Conservation (phyloP, 2,888 invertebrate genomes). For the Strigamia maritima region DNA sequence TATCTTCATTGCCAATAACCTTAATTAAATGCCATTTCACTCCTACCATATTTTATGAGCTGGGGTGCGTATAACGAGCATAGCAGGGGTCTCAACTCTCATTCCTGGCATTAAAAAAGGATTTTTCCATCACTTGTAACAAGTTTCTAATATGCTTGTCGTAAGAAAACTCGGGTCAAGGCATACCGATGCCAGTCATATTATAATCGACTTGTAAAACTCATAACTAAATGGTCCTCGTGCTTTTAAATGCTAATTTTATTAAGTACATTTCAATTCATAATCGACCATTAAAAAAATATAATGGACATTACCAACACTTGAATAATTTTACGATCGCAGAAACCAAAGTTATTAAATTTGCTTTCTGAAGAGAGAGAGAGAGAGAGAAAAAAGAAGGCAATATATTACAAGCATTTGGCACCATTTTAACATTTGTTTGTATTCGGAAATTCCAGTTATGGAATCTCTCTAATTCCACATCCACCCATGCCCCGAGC, state of each 20-base stretch:
- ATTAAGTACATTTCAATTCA: constrained; percentile 18
- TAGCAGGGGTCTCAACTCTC: constrained; percentile 17
- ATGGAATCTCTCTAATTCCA: constrained; percentile 11
- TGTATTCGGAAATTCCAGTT: background rate
- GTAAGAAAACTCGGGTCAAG: background rate
- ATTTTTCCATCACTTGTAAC: constrained; percentile 30
- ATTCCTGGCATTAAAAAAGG: constrained; percentile 26
- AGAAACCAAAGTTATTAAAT: background rate
- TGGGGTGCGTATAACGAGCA: constrained; percentile 21
- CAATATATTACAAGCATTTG: background rate
- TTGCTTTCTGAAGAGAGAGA: too few species aligned
- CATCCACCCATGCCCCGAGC: constrained; percentile 26
- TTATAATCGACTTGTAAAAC: constrained; percentile 17
- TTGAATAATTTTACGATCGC: background rate
- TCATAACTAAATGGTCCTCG: background rate
- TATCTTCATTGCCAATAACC: constrained; percentile 32
- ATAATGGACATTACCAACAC: background rate
- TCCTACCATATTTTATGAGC: background rate
- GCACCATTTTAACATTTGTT: background rate
- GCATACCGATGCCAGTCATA: background rate
- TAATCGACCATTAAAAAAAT: background rate
- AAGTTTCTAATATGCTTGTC: constrained; percentile 4
- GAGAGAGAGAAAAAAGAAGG: too few species aligned
- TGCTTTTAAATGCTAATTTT: constrained; percentile 21
- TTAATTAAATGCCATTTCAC: constrained; percentile 32